A percentile compares a stretch with the other conserved stretches of the same genome.
Evolutionary conservation across 2,113 vertebrate genomes (phyloP).

Genomic region (Potamarius usumacintae): DNA sequence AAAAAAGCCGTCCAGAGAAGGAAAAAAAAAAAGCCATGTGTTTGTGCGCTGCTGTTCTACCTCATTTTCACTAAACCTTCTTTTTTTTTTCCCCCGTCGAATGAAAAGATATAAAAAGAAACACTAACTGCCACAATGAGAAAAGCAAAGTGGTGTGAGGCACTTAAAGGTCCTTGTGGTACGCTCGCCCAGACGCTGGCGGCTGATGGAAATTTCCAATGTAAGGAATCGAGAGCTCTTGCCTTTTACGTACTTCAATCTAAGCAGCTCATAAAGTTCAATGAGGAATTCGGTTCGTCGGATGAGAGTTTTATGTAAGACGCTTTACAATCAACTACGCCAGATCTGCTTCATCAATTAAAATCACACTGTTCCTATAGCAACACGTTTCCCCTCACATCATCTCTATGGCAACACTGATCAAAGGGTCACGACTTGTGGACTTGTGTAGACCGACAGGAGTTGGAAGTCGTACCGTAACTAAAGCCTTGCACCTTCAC

Average conservation of each 20-base stretch:
- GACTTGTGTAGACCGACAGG: neutral
- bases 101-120: slow-evolving; percentile 33
- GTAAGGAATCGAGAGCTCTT: neutral
- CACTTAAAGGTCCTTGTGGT: slow-evolving; percentile 34
- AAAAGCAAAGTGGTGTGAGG: slow-evolving; percentile 26
- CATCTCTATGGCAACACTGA: slow-evolving; percentile 16
- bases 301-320: too few species aligned
- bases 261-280: neutral
- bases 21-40: slow-evolving; percentile 44
- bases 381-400: slow-evolving; percentile 11
- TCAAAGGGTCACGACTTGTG: neutral
- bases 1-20: slow-evolving; percentile 20
- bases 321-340: neutral
- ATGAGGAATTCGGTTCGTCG: neutral
- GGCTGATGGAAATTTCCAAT: slow-evolving; percentile 38
- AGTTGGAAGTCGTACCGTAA: neutral
- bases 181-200: neutral
- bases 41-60: slow-evolving; percentile 50
- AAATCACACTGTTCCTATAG: neutral
- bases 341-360: slow-evolving; percentile 30
- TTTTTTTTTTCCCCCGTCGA: neutral
- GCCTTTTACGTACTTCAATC: neutral
- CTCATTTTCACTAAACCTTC: slow-evolving; percentile 6
- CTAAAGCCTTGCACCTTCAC: slow-evolving; percentile 5
- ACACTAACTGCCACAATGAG: slow-evolving; percentile 10